A percentile compares a stretch with the other conserved stretches of the same genome.
Evolutionary conservation across 1,140 invertebrate species (phyloP).

Genomic region (Lordiphosa mommai): DNA sequence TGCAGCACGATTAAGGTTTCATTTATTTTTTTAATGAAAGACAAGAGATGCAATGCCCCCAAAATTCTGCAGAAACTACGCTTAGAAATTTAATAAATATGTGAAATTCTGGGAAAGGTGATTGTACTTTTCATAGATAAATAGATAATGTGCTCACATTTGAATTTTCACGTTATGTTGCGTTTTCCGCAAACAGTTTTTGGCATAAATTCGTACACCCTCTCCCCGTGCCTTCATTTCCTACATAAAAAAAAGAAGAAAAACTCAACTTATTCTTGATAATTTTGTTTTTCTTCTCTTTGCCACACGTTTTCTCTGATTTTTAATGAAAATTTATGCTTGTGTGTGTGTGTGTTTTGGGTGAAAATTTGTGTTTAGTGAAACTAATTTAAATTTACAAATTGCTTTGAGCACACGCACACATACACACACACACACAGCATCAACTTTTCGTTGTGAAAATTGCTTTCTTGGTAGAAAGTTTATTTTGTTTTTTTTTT

Average conservation of each 20-base stretch:
- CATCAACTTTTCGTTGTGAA: slow-evolving; percentile 42
- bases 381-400: slow-evolving; percentile 57
- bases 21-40: too few relatives aligned
- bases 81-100: neutral
- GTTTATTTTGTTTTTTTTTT: neutral
- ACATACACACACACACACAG: too few relatives aligned
- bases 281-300: slow-evolving; percentile 34
- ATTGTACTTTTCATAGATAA: slow-evolving; percentile 25
- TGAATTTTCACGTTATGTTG: slow-evolving; percentile 29
- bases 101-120: slow-evolving; percentile 30
- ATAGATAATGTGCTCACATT: too few relatives aligned
- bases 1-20: too few relatives aligned
- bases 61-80: too few relatives aligned
- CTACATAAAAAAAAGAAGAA: slow-evolving; percentile 10
- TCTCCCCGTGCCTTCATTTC: too few relatives aligned
- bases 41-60: too few relatives aligned
- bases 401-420: slow-evolving; percentile 45
- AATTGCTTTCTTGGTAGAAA: slow-evolving; percentile 38
- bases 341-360: slow-evolving; percentile 15
- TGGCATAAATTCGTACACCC: neutral
- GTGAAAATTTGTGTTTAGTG: slow-evolving; percentile 39
- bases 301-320: slow-evolving; percentile 15
- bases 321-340: slow-evolving; percentile 55
- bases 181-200: slow-evolving; percentile 25
- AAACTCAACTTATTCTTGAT: slow-evolving; percentile 51